A percentile compares a stretch with the other conserved stretches of the same genome.
Conservation (phyloP, 2,113 vertebrate species). For the Nerophis ophidion region DNA sequence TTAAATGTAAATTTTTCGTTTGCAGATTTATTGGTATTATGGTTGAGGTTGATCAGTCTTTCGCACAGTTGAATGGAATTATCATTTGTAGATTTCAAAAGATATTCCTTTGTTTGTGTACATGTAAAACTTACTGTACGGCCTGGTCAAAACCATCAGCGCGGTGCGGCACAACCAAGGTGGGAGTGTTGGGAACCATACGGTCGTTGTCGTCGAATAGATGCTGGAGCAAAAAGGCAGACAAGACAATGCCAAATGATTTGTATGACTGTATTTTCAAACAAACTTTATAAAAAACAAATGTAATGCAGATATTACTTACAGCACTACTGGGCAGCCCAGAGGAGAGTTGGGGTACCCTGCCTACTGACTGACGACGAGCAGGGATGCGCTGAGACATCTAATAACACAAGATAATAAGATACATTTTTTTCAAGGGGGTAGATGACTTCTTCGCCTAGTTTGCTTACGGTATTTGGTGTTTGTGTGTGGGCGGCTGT, state of each 20-base stretch:
- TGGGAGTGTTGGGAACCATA: constrained; percentile 93
- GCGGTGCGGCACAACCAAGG: constrained; percentile 84
- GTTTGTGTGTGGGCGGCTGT: too few species aligned
- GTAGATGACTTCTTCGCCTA: too few species aligned
- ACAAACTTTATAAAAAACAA: too few species aligned
- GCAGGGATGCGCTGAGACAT: constrained; percentile 63
- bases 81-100: not conserved
- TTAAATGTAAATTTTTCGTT: too few species aligned
- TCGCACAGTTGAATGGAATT: not conserved
- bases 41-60: too few species aligned
- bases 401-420: not conserved
- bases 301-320: constrained; percentile 42
- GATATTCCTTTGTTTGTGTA: not conserved
- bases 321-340: constrained; percentile 81
- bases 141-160: constrained; percentile 91
- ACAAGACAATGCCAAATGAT: not conserved
- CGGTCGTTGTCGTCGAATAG: constrained; percentile 93
- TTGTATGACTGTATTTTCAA: not conserved
- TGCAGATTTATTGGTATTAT: too few species aligned
- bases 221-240: constrained; percentile 73
- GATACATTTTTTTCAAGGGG: not conserved
- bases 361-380: constrained; percentile 80
- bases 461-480: too few species aligned
- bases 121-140: constrained; percentile 81
- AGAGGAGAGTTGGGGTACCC: constrained; percentile 82